phyloP scores from a whole-genome alignment of 1,140 invertebrate species.

The Drosophila lacertosa region DNA sequence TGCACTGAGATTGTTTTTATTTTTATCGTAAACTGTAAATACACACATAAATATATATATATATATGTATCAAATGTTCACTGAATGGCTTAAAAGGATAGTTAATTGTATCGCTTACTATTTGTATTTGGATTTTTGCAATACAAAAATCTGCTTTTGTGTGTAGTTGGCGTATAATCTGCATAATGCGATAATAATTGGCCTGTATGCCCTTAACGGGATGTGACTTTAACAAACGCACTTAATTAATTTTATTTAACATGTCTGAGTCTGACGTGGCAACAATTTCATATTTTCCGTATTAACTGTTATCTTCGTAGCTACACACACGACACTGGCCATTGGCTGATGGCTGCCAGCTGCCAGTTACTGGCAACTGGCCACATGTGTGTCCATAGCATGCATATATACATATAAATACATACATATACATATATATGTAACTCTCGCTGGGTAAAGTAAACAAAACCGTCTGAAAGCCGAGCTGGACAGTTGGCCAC shows the following conservation, averaged over 20 bases:
- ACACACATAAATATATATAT: too few relatives aligned
- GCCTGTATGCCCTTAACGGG: constrained; percentile 44
- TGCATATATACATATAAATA: constrained; percentile 24
- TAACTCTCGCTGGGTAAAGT: constrained; percentile 9
- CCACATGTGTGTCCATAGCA: constrained; percentile 33
- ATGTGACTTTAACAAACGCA: constrained; percentile 45
- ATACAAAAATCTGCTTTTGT: not conserved
- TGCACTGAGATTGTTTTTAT: too few relatives aligned
- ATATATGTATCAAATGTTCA: too few relatives aligned
- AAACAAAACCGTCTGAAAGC: constrained; percentile 49
- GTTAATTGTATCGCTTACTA: not conserved
- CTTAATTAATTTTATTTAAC: constrained; percentile 78
- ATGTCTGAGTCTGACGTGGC: constrained; percentile 44
- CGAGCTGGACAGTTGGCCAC: constrained; percentile 19
- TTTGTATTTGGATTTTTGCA: not conserved
- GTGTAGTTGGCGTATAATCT: not conserved
- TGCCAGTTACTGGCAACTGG: not conserved
- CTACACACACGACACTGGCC: constrained; percentile 11
- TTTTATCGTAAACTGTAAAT: too few relatives aligned
- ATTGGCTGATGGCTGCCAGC: constrained; percentile 21
- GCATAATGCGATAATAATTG: not conserved
- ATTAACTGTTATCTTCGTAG: constrained; percentile 62
- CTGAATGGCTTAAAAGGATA: not conserved
- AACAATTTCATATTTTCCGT: constrained; percentile 74
- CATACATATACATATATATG: not conserved